Evolutionary conservation across 2,797 vertebrate genomes (phyloP).

Genomic region (Rhinoraja longicauda): DNA sequence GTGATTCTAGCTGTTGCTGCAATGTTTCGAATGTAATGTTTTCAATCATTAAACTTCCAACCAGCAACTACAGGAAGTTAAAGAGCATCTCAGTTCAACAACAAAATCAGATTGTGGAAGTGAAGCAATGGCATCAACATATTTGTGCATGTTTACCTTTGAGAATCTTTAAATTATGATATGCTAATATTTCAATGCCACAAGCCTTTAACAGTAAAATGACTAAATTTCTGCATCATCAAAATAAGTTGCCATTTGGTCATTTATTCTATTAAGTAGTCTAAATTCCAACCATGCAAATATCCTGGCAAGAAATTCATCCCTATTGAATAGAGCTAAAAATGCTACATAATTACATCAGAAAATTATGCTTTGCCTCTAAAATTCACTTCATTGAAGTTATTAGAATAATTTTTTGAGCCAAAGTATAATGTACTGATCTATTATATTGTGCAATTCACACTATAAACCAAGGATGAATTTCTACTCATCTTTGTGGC

Average conservation of each 20-base stretch:
- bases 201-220: background rate
- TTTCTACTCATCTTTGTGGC: too few species aligned
- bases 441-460: too few species aligned
- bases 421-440: too few species aligned
- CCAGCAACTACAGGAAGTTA: background rate
- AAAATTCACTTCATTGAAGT: too few species aligned
- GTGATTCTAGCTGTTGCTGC: background rate
- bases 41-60: background rate
- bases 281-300: constrained; percentile 7
- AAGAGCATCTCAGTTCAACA: background rate
- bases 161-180: constrained; percentile 14
- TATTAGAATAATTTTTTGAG: too few species aligned
- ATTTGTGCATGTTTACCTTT: background rate
- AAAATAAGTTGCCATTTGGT: background rate
- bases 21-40: background rate
- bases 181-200: background rate
- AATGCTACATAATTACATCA: too few species aligned
- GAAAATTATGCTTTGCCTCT: too few species aligned
- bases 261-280: background rate
- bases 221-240: background rate
- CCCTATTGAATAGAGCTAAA: too few species aligned
- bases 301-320: too few species aligned
- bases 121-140: background rate
- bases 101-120: background rate
- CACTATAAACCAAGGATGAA: too few species aligned